A percentile compares a stretch with the other conserved stretches of the same genome.
phyloP scores from a whole-genome alignment of 2,797 vertebrate species.

The Sebastes matsubarae region DNA sequence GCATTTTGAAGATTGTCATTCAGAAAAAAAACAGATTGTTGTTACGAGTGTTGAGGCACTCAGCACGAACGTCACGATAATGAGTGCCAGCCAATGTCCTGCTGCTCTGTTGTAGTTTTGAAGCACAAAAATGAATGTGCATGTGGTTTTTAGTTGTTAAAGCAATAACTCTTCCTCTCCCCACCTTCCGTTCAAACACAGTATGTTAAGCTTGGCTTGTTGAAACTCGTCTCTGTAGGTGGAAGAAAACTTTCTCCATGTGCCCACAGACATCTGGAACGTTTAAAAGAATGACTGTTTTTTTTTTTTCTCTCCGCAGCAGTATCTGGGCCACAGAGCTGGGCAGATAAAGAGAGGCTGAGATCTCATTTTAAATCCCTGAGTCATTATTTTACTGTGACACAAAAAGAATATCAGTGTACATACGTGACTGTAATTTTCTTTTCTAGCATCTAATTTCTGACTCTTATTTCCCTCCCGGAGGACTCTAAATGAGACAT shows the following conservation, averaged over 20 bases:
- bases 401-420: constrained; percentile 78
- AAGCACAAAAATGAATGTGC: constrained; percentile 80
- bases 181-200: constrained; percentile 42
- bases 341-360: constrained; percentile 68
- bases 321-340: constrained; percentile 63
- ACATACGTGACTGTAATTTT: constrained; percentile 77
- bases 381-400: constrained; percentile 73
- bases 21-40: constrained; percentile 38
- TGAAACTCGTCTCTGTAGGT: constrained; percentile 65
- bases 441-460: constrained; percentile 69
- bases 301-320: constrained; percentile 33
- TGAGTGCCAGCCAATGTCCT: constrained; percentile 57
- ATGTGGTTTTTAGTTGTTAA: constrained; percentile 66
- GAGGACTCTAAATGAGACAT: constrained; percentile 67
- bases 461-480: constrained; percentile 61
- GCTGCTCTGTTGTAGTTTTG: constrained; percentile 61
- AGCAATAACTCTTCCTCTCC: constrained; percentile 32
- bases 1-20: constrained; percentile 60
- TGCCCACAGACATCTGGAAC: constrained; percentile 66
- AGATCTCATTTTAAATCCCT: constrained; percentile 65
- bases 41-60: constrained; percentile 29
- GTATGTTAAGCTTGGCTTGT: constrained; percentile 50
- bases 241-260: constrained; percentile 64
- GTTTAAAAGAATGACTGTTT: constrained; percentile 53
- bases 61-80: constrained; percentile 43